These are phyloP conservation scores for Oncopodura yosiiana DNA, from an alignment of 1,140 invertebrate species.

Conservation along the genomic window DNA sequence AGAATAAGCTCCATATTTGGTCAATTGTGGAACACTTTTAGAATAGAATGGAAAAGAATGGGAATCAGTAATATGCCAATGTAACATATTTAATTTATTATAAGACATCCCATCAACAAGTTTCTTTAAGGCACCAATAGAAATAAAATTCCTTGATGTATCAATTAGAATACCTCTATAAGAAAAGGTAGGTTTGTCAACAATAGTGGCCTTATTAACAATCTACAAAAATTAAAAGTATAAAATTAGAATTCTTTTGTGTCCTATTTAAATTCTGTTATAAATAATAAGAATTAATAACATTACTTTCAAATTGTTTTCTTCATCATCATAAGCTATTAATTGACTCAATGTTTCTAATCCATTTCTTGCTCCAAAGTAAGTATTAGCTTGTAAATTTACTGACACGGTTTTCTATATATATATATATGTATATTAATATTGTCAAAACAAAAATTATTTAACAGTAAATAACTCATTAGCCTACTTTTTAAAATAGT, in stretches of 20 bases:
- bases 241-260: background rate
- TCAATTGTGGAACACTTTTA: constrained; percentile 54
- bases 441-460: too few species aligned
- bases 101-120: constrained; percentile 70
- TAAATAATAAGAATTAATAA: background rate
- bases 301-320: background rate
- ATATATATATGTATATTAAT: too few species aligned
- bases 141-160: constrained; percentile 63
- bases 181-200: constrained; percentile 59
- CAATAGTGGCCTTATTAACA: constrained; percentile 49
- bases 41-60: constrained; percentile 74
- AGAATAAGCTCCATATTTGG: constrained; percentile 61
- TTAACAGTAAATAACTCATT: too few species aligned
- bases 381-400: constrained; percentile 51
- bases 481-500: background rate
- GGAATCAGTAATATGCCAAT: constrained; percentile 83
- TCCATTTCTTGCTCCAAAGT: constrained; percentile 63
- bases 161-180: constrained; percentile 68
- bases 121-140: constrained; percentile 55
- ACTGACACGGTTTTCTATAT: constrained; percentile 42
- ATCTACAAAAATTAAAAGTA: constrained; percentile 46
- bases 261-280: background rate
- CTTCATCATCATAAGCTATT: constrained; percentile 41
- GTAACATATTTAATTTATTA: constrained; percentile 73
- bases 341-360: constrained; percentile 66